A percentile compares a stretch with the other conserved stretches of the same genome.
These are phyloP conservation scores for Diploptera punctata DNA, from an alignment of 2,888 invertebrate genomes.

Conservation along the genomic window DNA sequence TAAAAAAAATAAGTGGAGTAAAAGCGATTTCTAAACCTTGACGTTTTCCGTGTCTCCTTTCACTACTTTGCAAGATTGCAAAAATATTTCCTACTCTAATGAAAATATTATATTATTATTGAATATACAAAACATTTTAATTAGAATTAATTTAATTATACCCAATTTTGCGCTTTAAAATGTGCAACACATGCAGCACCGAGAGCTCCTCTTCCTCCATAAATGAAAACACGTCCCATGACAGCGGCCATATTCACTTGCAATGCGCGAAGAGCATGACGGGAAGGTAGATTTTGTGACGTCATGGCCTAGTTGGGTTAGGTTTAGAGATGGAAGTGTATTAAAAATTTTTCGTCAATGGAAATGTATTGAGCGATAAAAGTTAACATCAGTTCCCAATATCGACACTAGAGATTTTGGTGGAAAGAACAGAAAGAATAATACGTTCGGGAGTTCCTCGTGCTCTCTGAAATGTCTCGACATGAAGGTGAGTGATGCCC, in stretches of 20 bases:
- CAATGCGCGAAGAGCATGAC: constrained; percentile 35
- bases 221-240: constrained; percentile 79
- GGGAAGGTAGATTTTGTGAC: constrained; percentile 54
- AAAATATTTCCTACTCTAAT: no score
- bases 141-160: constrained; percentile 53
- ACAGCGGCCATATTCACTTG: constrained; percentile 41
- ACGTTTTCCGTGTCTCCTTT: neutral
- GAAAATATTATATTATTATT: no score
- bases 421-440: constrained; percentile 37
- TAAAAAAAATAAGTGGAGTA: neutral
- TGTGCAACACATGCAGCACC: constrained; percentile 87
- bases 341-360: constrained; percentile 65
- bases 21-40: neutral
- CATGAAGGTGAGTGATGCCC: constrained; percentile 86
- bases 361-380: constrained; percentile 53
- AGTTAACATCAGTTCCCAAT: constrained; percentile 36
- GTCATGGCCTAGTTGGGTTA: constrained; percentile 74
- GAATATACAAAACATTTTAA: no score
- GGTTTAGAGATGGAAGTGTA: constrained; percentile 72
- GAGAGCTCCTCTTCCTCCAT: constrained; percentile 95
- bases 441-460: constrained; percentile 35
- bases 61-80: no score
- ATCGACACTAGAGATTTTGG: constrained; percentile 37
- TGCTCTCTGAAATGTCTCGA: constrained; percentile 79
- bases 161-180: constrained; percentile 90